Conservation (phyloP, 2,888 invertebrate species). For the Meiosimyza platycephala region DNA sequence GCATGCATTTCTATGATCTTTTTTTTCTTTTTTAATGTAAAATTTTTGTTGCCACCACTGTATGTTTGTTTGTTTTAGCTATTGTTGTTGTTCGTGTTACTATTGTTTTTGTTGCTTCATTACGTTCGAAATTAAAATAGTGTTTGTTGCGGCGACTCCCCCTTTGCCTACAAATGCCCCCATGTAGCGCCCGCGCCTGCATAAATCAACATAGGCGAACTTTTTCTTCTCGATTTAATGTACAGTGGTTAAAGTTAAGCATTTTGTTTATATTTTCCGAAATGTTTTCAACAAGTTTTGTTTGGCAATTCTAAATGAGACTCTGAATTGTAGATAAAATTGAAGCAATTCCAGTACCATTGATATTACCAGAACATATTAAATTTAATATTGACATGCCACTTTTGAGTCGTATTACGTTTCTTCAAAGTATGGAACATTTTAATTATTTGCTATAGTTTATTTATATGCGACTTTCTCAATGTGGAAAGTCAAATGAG, state of each 20-base stretch:
- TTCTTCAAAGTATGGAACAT: too few species aligned
- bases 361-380: too few species aligned
- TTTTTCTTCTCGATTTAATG: constrained; percentile 40
- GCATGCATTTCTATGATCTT: constrained; percentile 14
- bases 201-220: constrained; percentile 26
- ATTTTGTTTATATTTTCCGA: neutral
- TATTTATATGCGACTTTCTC: too few species aligned
- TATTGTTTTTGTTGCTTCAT: constrained; percentile 40
- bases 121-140: constrained; percentile 44
- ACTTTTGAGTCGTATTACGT: too few species aligned
- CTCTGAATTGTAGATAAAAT: too few species aligned
- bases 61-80: constrained; percentile 23
- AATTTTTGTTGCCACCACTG: constrained; percentile 19
- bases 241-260: constrained; percentile 33
- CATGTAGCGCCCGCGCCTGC: constrained; percentile 38
- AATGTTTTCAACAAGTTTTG: too few species aligned
- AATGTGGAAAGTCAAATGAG: too few species aligned
- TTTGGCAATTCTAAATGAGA: too few species aligned
- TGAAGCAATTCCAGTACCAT: too few species aligned
- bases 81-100: constrained; percentile 26
- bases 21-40: constrained; percentile 9
- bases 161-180: neutral
- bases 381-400: too few species aligned
- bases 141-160: constrained; percentile 39
- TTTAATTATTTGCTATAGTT: too few species aligned